Evolutionary conservation across 2,113 vertebrate genomes (phyloP), one percentile per base, ranked within the genome.

Genomic region (Canis aureus): DNA sequence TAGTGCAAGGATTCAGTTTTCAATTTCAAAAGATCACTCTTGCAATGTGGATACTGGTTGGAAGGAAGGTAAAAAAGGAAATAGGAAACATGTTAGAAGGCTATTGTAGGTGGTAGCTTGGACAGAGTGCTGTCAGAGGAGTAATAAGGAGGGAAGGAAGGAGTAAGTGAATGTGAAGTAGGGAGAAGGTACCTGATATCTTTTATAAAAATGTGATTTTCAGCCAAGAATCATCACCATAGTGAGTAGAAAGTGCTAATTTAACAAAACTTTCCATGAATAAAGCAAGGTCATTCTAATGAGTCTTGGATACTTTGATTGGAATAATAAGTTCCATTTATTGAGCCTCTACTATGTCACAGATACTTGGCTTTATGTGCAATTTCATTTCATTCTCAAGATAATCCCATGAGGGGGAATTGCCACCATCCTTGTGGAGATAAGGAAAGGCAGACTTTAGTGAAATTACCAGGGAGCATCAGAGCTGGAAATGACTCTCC

Each of bases 141-240:
- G 55, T 22, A 32, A 17, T 51, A 67, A 83, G 66, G 25, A 15
- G 8, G 57, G 57, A 29, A 8, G 17, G 29, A 16, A 27, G 66
- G 43, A 59, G 13, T 32, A 71, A 23, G 19, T 78, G 5, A 12
- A 32, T 25, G 16, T 81, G 59, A 10, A 97, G 19, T 20, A 86
- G 29, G 23, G 64, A 76, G 86, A 81, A 94, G 13, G 59, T 73
- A 53, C 12, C 16, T 22, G 29, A 19, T 38, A 90, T 2, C 9
- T 93, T 92, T 95, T 29, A 94, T 29, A 71, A 88, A 88, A 95
- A 69, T 55, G 60, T 49, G 11, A 35, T 91, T 96, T 71, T 94
- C 64, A 89, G 59, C 60, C 32, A 59, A 67, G 62, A 95, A 64
- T 93, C 66, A 51, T 76, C 64, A 22, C 62, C 51, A 29, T 4